These are phyloP conservation scores for Aurelia coerulea DNA, from an alignment of 30 jellyfish, hydroid and myxozoan species.

Conservation along the genomic window DNA sequence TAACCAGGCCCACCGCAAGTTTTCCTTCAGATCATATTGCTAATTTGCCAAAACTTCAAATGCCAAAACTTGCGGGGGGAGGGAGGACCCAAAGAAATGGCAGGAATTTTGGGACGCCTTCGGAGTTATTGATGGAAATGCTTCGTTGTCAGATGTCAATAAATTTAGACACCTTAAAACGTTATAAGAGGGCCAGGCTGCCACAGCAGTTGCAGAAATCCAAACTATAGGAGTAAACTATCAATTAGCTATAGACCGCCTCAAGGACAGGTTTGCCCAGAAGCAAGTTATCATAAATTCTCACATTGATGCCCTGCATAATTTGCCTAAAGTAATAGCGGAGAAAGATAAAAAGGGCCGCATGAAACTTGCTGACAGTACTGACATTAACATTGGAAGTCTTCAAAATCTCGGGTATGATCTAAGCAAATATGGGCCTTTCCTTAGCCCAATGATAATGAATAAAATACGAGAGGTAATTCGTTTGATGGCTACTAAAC, in stretches of 20 bases:
- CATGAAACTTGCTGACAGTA: constrained; percentile 16
- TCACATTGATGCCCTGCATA: constrained; percentile 32
- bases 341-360: constrained; percentile 11
- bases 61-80: constrained; percentile 37
- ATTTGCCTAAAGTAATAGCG: background rate
- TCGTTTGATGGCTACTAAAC: constrained; percentile 16
- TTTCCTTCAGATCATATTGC: constrained; percentile 16
- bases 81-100: constrained; percentile 18
- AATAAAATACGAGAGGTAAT: constrained; percentile 34
- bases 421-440: constrained; percentile 33
- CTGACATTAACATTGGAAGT: constrained; percentile 31
- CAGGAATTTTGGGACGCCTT: constrained; percentile 60
- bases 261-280: no score
- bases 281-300: no score
- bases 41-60: constrained; percentile 22
- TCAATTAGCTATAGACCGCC: no score
- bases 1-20: background rate
- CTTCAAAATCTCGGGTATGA: constrained; percentile 28
- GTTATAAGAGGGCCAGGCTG: constrained; percentile 41
- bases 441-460: constrained; percentile 34
- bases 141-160: constrained; percentile 20
- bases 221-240: constrained; percentile 27
- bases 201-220: constrained; percentile 32
- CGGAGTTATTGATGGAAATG: background rate
- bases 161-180: constrained; percentile 29